phyloP scores from a whole-genome alignment of 2,113 vertebrate species.

The Scopus umbretta region DNA sequence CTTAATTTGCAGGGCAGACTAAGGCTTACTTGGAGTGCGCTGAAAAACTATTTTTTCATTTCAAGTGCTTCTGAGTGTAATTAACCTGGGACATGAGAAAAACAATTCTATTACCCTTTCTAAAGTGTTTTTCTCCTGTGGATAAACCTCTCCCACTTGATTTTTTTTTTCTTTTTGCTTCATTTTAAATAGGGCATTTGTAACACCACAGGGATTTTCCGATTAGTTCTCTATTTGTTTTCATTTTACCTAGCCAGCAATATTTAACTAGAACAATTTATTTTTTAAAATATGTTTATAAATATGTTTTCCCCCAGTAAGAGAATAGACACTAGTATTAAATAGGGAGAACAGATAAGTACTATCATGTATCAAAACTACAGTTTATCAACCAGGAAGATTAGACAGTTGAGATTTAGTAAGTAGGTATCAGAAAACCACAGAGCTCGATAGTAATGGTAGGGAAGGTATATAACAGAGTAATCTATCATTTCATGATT shows the following conservation, averaged over 20 bases:
- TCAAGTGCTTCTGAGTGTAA: slow-evolving; percentile 71
- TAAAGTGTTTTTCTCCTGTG: slow-evolving; percentile 64
- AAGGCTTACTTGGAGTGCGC: slow-evolving; percentile 41
- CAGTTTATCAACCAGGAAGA: not conserved
- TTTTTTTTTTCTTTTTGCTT: slow-evolving; percentile 41
- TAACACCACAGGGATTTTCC: slow-evolving; percentile 12
- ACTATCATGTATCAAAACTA: not conserved
- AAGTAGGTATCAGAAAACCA: not conserved
- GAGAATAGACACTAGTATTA: not conserved
- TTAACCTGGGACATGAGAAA: slow-evolving; percentile 69
- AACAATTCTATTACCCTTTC: slow-evolving; percentile 65
- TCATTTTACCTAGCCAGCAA: slow-evolving; percentile 16
- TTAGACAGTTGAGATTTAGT: not conserved
- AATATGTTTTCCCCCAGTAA: not conserved
- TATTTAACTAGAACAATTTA: slow-evolving; percentile 2
- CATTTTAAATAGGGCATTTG: slow-evolving; percentile 48
- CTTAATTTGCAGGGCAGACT: slow-evolving; percentile 37
- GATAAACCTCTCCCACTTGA: slow-evolving; percentile 55
- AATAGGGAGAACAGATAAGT: not conserved
- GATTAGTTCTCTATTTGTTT: slow-evolving; percentile 16
- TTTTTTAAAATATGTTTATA: not conserved
- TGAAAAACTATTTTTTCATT: slow-evolving; percentile 66
- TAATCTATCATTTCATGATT: not conserved
- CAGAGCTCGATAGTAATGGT: not conserved
- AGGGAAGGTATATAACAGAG: not conserved